These are phyloP conservation scores for Mustela lutreola DNA, from an alignment of 2,113 vertebrate species.

Conservation along the genomic window DNA sequence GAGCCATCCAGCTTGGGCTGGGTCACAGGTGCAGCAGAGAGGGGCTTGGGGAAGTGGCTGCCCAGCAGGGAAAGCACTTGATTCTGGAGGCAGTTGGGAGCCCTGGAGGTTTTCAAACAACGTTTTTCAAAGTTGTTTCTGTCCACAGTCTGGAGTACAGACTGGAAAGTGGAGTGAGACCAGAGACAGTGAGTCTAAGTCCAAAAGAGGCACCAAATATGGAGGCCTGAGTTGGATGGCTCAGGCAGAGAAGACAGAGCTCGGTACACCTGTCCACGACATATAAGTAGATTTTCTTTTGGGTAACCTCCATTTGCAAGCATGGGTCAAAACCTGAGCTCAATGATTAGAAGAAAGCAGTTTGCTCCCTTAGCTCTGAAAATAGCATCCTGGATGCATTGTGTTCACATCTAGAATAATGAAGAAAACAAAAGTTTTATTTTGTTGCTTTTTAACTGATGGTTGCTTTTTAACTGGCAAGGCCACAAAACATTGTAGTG, in stretches of 20 bases:
- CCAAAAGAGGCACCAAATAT: not conserved
- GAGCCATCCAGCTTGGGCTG: not conserved
- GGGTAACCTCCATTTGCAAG: not conserved
- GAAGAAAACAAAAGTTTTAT: not conserved
- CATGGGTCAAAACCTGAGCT: not conserved
- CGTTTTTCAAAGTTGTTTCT: not conserved
- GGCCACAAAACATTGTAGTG: not conserved
- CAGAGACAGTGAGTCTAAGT: not conserved
- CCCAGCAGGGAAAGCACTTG: not conserved
- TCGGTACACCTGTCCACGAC: not conserved
- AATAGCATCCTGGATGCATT: not conserved
- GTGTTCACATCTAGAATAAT: not conserved
- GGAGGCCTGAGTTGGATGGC: not conserved
- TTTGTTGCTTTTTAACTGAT: too few species aligned
- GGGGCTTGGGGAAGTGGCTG: not conserved
- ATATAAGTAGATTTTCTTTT: not conserved
- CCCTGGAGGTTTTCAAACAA: not conserved
- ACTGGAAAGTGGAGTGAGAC: not conserved
- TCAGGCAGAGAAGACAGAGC: not conserved
- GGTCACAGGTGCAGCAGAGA: not conserved
- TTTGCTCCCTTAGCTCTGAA: not conserved
- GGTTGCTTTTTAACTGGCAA: not conserved
- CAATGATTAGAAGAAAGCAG: not conserved
- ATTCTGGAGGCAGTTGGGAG: not conserved
- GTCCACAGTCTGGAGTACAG: not conserved